phyloP scores from a whole-genome alignment of 2,113 vertebrate species.

The Elachura formosa region DNA sequence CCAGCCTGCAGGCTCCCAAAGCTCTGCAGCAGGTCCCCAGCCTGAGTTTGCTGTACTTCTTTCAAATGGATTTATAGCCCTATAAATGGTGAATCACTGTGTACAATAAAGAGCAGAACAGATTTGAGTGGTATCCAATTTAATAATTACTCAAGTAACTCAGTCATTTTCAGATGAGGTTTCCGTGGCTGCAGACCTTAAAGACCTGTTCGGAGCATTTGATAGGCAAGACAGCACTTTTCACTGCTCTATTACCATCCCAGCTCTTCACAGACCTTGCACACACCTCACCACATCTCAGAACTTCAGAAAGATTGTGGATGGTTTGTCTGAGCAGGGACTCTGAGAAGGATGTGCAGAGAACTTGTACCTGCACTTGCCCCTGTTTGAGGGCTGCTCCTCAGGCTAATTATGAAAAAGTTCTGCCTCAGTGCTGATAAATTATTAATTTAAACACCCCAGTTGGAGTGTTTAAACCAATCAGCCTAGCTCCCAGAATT shows the following conservation, averaged over 20 bases:
- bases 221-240: not conserved
- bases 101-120: conserved; percentile 54
- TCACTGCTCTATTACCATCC: not conserved
- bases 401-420: not conserved
- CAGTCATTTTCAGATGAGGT: conserved; percentile 57
- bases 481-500: not conserved
- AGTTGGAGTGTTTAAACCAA: not conserved
- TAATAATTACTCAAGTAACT: conserved; percentile 68
- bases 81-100: conserved; percentile 57
- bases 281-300: not conserved
- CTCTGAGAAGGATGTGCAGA: not conserved
- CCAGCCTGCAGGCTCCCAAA: not conserved
- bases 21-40: not conserved
- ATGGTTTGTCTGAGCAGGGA: not conserved
- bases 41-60: not conserved
- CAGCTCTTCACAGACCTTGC: not conserved
- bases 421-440: not conserved
- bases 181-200: conserved; percentile 23
- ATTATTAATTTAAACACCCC: not conserved
- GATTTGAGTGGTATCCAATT: conserved; percentile 62
- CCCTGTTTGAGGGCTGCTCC: not conserved
- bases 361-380: not conserved
- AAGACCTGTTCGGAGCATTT: not conserved
- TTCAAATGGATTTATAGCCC: conserved; percentile 48
- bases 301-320: not conserved